These are phyloP conservation scores for Cyprichromis sp. DNA, from an alignment of 2,113 vertebrate genomes.

Conservation along the genomic window DNA sequence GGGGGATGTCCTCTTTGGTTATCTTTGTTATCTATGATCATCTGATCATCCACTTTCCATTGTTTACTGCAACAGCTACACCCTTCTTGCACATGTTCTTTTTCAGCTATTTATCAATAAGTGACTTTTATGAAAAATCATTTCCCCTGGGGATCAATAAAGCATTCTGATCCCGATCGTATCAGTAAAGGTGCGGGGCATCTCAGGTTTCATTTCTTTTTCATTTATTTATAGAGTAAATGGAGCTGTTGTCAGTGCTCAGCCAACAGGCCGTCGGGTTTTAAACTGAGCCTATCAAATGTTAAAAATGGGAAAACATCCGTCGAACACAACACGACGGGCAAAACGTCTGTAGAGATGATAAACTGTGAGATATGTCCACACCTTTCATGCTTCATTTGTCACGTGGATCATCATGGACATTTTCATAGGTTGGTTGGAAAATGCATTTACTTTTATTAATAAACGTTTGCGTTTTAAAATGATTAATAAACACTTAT, in stretches of 20 bases:
- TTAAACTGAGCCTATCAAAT: fast-evolving
- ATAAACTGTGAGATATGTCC: neutral
- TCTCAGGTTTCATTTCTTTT: neutral
- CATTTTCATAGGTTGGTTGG: no score
- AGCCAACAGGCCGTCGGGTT: neutral
- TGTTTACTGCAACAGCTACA: neutral
- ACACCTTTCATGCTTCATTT: fast-evolving
- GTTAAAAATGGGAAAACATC: neutral
- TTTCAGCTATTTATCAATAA: neutral
- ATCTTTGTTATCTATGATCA: neutral
- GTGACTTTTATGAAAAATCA: neutral
- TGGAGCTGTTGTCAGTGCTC: neutral
- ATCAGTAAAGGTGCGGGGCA: neutral
- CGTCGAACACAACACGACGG: neutral
- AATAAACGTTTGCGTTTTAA: neutral
- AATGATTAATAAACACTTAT: neutral
- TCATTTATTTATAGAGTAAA: neutral
- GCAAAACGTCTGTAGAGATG: neutral
- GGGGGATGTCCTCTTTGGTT: neutral
- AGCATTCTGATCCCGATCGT: neutral
- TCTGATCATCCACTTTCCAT: neutral
- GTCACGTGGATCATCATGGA: neutral
- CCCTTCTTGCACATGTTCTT: neutral
- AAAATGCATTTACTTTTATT: neutral
- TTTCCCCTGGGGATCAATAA: neutral